Conservation (phyloP, 2,113 vertebrate species). For the Eulemur rufifrons region DNA sequence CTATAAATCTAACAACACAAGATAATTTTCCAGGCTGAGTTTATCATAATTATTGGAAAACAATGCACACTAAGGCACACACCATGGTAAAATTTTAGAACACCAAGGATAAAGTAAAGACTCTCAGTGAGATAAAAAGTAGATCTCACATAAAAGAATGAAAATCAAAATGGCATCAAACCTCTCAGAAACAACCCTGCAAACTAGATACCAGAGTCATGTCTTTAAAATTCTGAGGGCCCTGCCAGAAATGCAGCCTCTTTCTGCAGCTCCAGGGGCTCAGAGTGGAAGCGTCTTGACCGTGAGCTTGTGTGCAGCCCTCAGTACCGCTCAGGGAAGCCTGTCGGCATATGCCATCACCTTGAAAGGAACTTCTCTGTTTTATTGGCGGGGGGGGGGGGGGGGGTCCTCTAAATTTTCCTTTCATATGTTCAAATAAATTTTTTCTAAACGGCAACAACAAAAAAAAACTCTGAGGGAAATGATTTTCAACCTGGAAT, state of each 20-base stretch:
- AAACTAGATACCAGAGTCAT: neutral
- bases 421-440: neutral
- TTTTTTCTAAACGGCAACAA: conserved; percentile 65
- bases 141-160: neutral
- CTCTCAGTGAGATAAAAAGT: neutral
- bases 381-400: neutral
- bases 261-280: conserved; percentile 60
- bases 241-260: conserved; percentile 65
- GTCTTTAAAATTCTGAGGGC: neutral
- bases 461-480: neutral
- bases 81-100: neutral
- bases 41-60: neutral
- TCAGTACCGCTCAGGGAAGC: conserved; percentile 53
- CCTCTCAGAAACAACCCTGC: neutral
- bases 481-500: neutral
- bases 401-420: neutral
- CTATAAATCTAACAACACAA: neutral
- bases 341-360: neutral
- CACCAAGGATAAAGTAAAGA: neutral
- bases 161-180: neutral
- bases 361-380: neutral
- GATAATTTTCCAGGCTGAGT: neutral
- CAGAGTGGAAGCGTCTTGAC: neutral
- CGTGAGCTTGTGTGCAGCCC: neutral
- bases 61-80: neutral